A percentile compares a stretch with the other conserved stretches of the same genome.
These are phyloP conservation scores for Tinea trinotella DNA, from an alignment of 2,888 invertebrate species.

Conservation along the genomic window DNA sequence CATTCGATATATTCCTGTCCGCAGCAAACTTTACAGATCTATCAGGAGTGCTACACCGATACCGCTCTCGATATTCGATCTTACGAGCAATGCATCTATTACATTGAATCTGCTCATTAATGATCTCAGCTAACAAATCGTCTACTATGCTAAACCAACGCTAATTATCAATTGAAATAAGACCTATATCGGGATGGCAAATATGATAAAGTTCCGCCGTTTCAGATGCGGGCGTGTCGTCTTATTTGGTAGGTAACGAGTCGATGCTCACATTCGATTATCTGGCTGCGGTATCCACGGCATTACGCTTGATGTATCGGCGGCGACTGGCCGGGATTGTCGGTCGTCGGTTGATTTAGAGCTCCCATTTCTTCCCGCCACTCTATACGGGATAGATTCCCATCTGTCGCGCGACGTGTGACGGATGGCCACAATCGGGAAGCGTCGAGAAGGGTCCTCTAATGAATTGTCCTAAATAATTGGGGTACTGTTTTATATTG, in stretches of 20 bases:
- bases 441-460: conserved; percentile 53
- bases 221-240: conserved; percentile 48
- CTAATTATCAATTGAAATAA: not conserved
- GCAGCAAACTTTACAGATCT: conserved; percentile 72
- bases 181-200: conserved; percentile 23
- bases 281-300: conserved; percentile 69
- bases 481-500: conserved; percentile 69
- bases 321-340: conserved; percentile 66
- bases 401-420: conserved; percentile 58
- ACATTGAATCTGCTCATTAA: not conserved
- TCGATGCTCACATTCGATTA: conserved; percentile 72
- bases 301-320: conserved; percentile 70
- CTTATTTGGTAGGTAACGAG: conserved; percentile 70
- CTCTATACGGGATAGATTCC: conserved; percentile 60
- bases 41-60: conserved; percentile 47
- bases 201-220: conserved; percentile 37
- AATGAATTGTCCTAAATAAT: conserved; percentile 73
- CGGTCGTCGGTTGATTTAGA: conserved; percentile 65
- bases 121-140: not conserved
- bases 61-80: conserved; percentile 30
- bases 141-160: not conserved
- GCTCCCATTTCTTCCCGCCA: conserved; percentile 65
- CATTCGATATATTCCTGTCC: conserved; percentile 72
- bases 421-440: conserved; percentile 61
- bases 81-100: not conserved